Percentiles rank a stretch among this genome's conserved stretches.
Conservation (phyloP, 2,113 vertebrate genomes). For the Corynorhinus townsendii region DNA sequence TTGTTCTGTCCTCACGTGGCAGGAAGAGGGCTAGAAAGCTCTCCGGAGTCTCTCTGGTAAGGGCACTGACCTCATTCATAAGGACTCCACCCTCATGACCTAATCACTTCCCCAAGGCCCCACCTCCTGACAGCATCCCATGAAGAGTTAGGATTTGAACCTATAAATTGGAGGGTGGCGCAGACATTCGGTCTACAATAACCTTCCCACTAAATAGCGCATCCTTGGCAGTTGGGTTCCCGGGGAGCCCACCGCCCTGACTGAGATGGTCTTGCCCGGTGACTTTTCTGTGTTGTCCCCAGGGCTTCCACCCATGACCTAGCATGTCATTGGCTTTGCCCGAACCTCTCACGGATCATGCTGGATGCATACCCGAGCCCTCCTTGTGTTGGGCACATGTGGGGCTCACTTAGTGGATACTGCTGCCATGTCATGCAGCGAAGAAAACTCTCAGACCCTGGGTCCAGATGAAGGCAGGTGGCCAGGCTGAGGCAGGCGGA, state of each 20-base stretch:
- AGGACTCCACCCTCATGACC: neutral
- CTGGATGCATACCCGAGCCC: neutral
- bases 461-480: neutral
- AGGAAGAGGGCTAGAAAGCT: neutral
- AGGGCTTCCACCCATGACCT: neutral
- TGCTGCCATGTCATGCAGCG: neutral
- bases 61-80: neutral
- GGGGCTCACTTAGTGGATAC: neutral
- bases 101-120: neutral
- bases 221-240: neutral
- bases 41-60: neutral
- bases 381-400: rapidly evolving
- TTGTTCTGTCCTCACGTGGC: too few relatives aligned
- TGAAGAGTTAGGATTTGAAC: neutral
- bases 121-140: neutral
- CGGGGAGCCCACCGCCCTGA: neutral
- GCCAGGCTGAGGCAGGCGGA: neutral
- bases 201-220: rapidly evolving
- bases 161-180: neutral
- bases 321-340: neutral
- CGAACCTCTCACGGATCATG: too few relatives aligned
- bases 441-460: neutral
- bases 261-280: neutral
- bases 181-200: neutral
- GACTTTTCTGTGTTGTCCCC: neutral